Base-by-base conservation (phyloP, 2,888 invertebrate genomes). In the Carabus problematicus region DNA sequence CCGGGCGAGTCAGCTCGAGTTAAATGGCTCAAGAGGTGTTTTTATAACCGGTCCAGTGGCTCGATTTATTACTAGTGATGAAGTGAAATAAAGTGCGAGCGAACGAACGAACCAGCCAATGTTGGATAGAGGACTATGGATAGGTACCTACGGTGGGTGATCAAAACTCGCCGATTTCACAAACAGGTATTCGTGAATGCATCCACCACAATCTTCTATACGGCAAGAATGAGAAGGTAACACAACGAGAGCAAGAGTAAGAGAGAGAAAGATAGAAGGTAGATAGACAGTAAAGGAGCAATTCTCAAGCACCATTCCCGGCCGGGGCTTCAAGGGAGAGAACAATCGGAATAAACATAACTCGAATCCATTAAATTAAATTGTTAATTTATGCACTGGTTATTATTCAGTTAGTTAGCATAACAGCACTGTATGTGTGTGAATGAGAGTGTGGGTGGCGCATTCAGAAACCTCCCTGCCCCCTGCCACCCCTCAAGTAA, bases 1-100 rank as follows among this genome's bases (percentile, higher is more conserved):
- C 76, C 77, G 75, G 73, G 74, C 73, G 73, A 72, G 73, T 72
- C 74, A 74, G 73, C 73, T 73, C 73, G 76, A 76, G 77, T 79
- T 80, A 80, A 80, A 80, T 80, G 79, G 79, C 77, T 78, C 78
- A 76, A 77, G 79, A 78, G 77, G 77, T 77, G 79, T 79, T 79
- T 79, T 79, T 79, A 78, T 79, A 78, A 79, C 77, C 78, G 77
- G 78, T 76, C 77, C 78, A 78, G 74, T 72, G 74, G 72, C 75
- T 76, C 76, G 75, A 77, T 79, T 79, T 79, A 79, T 78, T 78
- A 76, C 77, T 73, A 73, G 72, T 74, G 75, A 77, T 75, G 77
- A 77, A 75, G 75, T 75, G 76, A 76, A 78, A 76, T 77, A 76
- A 76, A 76, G 76, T 74, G 75, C 76, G 75, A 49, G 18, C 49